Conservation (phyloP, 1,140 invertebrate species). For the Colletes gigas region DNA sequence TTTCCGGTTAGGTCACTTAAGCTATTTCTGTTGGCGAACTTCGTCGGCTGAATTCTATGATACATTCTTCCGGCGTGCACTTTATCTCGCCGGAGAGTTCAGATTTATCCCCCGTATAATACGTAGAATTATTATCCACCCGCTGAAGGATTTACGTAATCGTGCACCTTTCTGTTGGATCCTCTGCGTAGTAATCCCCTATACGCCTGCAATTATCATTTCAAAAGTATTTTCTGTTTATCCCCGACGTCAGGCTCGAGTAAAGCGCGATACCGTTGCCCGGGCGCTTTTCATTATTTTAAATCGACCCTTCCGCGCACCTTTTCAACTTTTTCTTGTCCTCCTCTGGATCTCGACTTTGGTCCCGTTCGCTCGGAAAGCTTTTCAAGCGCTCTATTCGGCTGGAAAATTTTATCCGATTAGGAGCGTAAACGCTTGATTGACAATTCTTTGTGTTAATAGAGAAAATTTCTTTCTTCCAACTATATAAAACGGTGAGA, state of each 20-base stretch:
- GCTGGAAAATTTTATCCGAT: too few relatives aligned
- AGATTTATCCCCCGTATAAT: conserved; percentile 7
- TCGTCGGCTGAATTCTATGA: background rate
- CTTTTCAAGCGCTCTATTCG: too few relatives aligned
- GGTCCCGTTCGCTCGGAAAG: too few relatives aligned
- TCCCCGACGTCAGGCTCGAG: too few relatives aligned
- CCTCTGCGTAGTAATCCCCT: conserved; percentile 5
- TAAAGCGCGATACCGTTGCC: too few relatives aligned
- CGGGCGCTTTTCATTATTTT: background rate
- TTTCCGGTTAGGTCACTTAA: background rate
- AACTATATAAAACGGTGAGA: too few relatives aligned
- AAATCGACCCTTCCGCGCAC: background rate
- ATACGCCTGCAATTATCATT: conserved; percentile 19
- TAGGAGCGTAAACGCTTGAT: too few relatives aligned
- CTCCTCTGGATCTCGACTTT: background rate
- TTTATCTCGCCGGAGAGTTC: background rate
- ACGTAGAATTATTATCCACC: conserved; percentile 19
- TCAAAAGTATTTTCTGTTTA: too few relatives aligned
- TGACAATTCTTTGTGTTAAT: too few relatives aligned
- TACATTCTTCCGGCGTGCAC: background rate
- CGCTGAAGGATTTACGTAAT: conserved; percentile 29
- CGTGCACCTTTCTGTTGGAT: background rate
- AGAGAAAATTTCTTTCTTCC: too few relatives aligned
- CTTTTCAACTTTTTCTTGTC: too few relatives aligned
- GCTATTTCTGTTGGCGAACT: background rate